These are phyloP conservation scores for Temnothorax unifasciatus DNA, from an alignment of 2,888 invertebrate genomes.

Conservation along the genomic window DNA sequence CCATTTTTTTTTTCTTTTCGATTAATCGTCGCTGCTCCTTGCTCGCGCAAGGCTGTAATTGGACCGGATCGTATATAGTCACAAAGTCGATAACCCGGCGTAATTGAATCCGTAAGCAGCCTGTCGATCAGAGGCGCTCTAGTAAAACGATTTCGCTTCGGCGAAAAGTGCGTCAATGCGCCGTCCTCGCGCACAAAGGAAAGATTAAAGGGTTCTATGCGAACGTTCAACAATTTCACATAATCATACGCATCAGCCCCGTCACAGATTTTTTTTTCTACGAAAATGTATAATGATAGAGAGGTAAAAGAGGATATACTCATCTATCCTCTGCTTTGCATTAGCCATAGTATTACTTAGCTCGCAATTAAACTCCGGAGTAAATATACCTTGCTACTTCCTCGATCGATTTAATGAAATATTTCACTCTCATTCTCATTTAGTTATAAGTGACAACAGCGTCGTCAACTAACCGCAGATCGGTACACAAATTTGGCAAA, in stretches of 20 bases:
- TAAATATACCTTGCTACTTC: background rate
- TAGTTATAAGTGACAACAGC: background rate
- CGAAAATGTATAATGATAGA: conserved; percentile 53
- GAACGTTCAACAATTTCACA: conserved; percentile 64
- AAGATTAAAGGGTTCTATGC: conserved; percentile 63
- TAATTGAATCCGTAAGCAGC: conserved; percentile 76
- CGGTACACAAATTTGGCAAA: background rate
- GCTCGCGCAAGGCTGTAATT: conserved; percentile 68
- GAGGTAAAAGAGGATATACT: conserved; percentile 35
- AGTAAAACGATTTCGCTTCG: conserved; percentile 44
- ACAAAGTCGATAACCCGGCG: conserved; percentile 73
- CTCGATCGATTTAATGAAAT: conserved; percentile 8
- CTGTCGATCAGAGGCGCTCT: conserved; percentile 71
- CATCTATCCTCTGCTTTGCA: background rate
- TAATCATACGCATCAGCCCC: conserved; percentile 62
- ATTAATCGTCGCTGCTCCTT: conserved; percentile 70
- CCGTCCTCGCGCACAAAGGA: conserved; percentile 52
- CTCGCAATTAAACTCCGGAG: conserved; percentile 11
- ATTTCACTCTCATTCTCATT: background rate
- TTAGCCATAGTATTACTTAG: background rate
- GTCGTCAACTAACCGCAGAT: background rate
- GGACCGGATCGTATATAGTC: conserved; percentile 73
- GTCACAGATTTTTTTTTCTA: conserved; percentile 55
- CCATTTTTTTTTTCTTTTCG: conserved; percentile 54
- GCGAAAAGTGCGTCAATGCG: conserved; percentile 60